Conservation (phyloP, 2,113 vertebrate species). For the Electrona antarctica region DNA sequence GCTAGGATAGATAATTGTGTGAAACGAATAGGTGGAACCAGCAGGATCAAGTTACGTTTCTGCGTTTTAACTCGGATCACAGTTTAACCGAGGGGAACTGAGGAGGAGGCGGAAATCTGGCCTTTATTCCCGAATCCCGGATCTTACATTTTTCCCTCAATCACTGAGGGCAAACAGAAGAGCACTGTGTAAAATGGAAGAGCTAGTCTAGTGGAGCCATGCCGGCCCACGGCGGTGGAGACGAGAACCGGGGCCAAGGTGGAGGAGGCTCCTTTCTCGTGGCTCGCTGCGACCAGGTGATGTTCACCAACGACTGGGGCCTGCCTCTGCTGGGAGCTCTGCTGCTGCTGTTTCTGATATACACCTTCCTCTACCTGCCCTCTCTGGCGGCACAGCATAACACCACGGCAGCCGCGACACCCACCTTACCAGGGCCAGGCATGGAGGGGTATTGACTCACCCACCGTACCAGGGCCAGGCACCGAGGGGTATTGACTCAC, state of each 20-base stretch:
- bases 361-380: slow-evolving; percentile 78
- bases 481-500: too few species aligned
- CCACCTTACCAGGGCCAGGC: neutral
- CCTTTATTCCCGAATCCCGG: neutral
- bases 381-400: slow-evolving; percentile 71
- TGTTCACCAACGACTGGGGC: slow-evolving; percentile 77
- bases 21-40: neutral
- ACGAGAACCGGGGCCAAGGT: neutral
- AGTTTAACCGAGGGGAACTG: neutral
- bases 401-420: slow-evolving; percentile 8
- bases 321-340: slow-evolving; percentile 71
- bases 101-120: neutral
- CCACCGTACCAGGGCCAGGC: too few species aligned
- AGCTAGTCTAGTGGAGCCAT: slow-evolving; percentile 22
- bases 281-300: slow-evolving; percentile 74
- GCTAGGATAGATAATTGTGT: too few species aligned
- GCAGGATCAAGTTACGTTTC: neutral
- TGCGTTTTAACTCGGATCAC: neutral
- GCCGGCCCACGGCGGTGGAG: neutral
- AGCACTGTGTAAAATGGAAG: neutral
- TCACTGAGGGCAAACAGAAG: neutral
- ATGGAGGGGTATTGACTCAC: neutral
- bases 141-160: neutral
- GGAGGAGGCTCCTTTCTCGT: slow-evolving; percentile 68
- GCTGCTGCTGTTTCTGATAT: slow-evolving; percentile 74